Conservation (phyloP, 2,888 invertebrate genomes). For the Plebejus argus region DNA sequence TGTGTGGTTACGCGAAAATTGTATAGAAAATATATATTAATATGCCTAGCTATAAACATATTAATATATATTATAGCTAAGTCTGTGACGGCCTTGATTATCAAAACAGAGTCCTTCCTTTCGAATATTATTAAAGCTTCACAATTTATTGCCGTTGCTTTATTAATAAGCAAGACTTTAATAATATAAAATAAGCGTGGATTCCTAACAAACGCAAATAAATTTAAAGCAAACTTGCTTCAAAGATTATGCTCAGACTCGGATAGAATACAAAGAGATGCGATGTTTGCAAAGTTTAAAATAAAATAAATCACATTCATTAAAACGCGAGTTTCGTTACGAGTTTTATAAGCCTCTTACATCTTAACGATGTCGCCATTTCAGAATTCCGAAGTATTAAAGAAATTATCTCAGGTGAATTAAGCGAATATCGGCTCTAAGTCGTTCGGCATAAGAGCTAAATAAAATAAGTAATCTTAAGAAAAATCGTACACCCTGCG, state of each 20-base stretch:
- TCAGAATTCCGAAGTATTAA: conserved; percentile 19
- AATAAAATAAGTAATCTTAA: background rate
- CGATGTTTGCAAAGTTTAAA: conserved; percentile 30
- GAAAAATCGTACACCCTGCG: conserved; percentile 10
- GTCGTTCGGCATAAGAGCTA: background rate
- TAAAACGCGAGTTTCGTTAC: conserved; percentile 29
- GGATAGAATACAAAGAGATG: conserved; percentile 29
- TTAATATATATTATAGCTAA: too few relatives aligned
- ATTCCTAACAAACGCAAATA: conserved; percentile 19
- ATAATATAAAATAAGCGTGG: background rate
- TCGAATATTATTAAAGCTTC: background rate
- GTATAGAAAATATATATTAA: too few relatives aligned
- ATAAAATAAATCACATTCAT: conserved; percentile 31
- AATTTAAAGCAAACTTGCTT: conserved; percentile 24
- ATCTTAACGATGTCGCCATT: conserved; percentile 32
- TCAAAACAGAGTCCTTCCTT: background rate
- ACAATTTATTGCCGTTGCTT: background rate
- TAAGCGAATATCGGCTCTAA: conserved; percentile 3
- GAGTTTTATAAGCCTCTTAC: conserved; percentile 32
- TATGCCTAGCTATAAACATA: too few relatives aligned
- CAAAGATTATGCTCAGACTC: conserved; percentile 25
- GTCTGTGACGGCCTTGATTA: too few relatives aligned
- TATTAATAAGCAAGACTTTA: background rate
- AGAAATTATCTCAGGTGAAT: conserved; percentile 27
- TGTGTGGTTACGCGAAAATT: too few relatives aligned